Evolutionary conservation across 2,888 invertebrate genomes (phyloP).

Genomic region (Dichetophora obliterata): DNA sequence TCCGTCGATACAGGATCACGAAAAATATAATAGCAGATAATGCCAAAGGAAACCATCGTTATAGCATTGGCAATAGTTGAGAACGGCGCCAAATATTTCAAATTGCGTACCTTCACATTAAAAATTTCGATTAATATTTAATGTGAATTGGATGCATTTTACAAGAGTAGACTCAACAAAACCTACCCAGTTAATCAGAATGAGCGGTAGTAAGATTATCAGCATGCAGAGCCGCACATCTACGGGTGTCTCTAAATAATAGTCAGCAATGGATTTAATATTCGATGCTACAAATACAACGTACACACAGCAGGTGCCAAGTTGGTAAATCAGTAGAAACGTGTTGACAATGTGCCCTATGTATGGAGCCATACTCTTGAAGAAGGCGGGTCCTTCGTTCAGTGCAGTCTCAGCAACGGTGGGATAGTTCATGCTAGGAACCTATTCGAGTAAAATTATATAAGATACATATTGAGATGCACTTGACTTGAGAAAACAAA

Average conservation of each 20-base stretch:
- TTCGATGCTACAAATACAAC: constrained; percentile 93
- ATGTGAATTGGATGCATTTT: background rate
- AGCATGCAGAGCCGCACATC: constrained; percentile 79
- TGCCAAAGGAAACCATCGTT: constrained; percentile 85
- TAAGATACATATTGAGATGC: background rate
- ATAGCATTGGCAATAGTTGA: constrained; percentile 90
- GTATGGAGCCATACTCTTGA: constrained; percentile 76
- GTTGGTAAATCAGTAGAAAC: constrained; percentile 88
- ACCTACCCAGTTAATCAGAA: constrained; percentile 84
- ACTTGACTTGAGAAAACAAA: background rate
- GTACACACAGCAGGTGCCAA: constrained; percentile 97
- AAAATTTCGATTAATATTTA: background rate
- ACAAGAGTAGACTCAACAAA: constrained; percentile 65
- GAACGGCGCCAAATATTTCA: constrained; percentile 90
- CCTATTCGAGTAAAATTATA: constrained; percentile 49
- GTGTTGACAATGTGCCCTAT: constrained; percentile 79
- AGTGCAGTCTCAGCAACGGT: constrained; percentile 84
- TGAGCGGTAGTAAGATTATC: constrained; percentile 79
- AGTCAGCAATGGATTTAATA: constrained; percentile 77
- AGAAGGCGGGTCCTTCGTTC: constrained; percentile 79
- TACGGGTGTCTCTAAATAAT: constrained; percentile 71
- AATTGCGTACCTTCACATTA: constrained; percentile 72
- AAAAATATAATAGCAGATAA: constrained; percentile 89
- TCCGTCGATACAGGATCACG: constrained; percentile 77
- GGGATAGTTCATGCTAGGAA: constrained; percentile 83